Evolutionary conservation across 2,888 invertebrate species (phyloP).

Genomic region (Iphiclides podalirius): DNA sequence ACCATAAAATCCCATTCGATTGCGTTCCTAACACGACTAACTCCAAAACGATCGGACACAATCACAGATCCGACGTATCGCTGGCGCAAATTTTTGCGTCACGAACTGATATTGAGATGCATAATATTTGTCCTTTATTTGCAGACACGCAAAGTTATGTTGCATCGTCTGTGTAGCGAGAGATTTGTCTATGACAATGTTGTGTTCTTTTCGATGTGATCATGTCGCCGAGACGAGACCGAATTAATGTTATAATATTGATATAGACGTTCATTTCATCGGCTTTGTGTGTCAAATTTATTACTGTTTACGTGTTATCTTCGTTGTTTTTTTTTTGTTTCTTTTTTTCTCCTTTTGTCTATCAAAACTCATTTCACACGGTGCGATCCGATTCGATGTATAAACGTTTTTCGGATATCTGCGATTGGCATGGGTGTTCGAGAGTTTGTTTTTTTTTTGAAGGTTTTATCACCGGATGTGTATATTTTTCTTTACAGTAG

Average conservation of each 20-base stretch:
- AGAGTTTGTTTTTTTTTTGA: constrained; percentile 26
- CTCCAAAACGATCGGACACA: constrained; percentile 54
- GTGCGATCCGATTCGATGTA: constrained; percentile 15
- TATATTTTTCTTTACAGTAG: constrained; percentile 38
- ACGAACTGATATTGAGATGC: constrained; percentile 39
- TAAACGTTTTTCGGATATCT: constrained; percentile 13
- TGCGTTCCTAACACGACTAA: constrained; percentile 76
- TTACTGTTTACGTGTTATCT: constrained; percentile 48
- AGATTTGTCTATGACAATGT: constrained; percentile 60
- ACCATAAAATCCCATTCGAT: constrained; percentile 70
- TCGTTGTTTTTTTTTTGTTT: constrained; percentile 35
- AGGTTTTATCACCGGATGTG: constrained; percentile 32
- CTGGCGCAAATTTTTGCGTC: constrained; percentile 46
- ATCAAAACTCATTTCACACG: neutral
- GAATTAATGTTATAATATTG: constrained; percentile 10
- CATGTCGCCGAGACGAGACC: constrained; percentile 48
- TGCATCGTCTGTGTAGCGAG: constrained; percentile 71
- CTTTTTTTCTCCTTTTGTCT: neutral
- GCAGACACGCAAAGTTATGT: constrained; percentile 57
- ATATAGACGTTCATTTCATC: constrained; percentile 50
- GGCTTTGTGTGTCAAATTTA: constrained; percentile 69
- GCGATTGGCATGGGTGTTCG: constrained; percentile 57
- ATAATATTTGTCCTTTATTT: constrained; percentile 37
- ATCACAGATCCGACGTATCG: constrained; percentile 52
- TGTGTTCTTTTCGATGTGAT: constrained; percentile 64